Evolutionary conservation across 2,113 vertebrate genomes (phyloP), one percentile per base, ranked within the genome.

Genomic region (Dissostichus mawsoni): DNA sequence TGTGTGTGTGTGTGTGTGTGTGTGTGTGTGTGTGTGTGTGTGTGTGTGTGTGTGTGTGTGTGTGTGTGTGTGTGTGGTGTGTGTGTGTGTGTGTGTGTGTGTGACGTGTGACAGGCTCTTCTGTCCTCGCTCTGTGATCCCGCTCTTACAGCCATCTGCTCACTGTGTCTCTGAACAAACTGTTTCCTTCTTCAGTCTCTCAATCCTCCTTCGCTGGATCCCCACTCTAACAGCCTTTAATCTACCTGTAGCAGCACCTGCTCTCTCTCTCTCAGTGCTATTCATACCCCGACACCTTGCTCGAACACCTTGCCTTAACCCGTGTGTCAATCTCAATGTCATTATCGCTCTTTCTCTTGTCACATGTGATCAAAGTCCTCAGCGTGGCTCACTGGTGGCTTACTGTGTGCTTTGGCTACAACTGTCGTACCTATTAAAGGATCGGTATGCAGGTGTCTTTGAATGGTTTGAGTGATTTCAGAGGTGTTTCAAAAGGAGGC

Each of bases 121-220:
- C 78, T 81, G 59, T 88, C 75, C 80, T 70, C 50, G 57, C 44
- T 70, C 87, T 84, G 62, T 90, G 88, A 88, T 92, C 80, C 82
- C 47, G 76, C 83, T 78, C 80, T 89, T 59, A 80, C 45, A 50
- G 73, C 91, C 92, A 93, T 93, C 91, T 94, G 90, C 77, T 91
- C 36, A 71, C 69, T 51, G 25, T 47, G 41, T 59, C 29, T 78
- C 20, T 69, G 25, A 68, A 81, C 36, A 48, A 66, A 14, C 66
- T n/a, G 11, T 61, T 69, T 51, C 65, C 51, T 52, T 16, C 51
- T 36, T 61, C 10, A 48, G 41, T 48, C 57, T 62, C 56, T 75
- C 29, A 17, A 18, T 69, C 52, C 50, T 58, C 17, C 29, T 72
- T 50, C 64, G n/a, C 64, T 70, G 64, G 5, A 48, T 6, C 20